phyloP scores from a whole-genome alignment of 2,797 vertebrate genomes.

The Cheirogaleus major region DNA sequence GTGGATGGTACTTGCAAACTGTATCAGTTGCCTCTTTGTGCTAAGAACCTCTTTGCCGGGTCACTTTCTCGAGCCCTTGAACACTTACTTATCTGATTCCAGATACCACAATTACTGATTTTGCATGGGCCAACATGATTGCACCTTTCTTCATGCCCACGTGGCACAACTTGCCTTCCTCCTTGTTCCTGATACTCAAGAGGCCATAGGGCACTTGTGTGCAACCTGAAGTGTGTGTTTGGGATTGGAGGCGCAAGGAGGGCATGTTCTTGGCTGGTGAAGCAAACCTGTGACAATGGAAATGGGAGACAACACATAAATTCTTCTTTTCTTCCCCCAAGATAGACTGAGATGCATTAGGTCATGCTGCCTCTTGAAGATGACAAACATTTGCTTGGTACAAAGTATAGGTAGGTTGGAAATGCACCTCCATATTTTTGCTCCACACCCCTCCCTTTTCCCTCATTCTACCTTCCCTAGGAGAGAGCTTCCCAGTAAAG shows the following conservation, averaged over 20 bases:
- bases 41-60: background rate
- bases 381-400: background rate
- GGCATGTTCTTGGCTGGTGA: background rate
- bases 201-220: background rate
- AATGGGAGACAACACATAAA: background rate
- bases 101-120: background rate
- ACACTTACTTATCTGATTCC: background rate
- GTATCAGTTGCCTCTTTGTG: background rate
- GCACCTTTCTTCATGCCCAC: background rate
- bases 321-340: background rate
- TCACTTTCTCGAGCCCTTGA: background rate
- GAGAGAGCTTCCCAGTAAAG: background rate
- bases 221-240: background rate
- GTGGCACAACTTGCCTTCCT: background rate
- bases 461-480: background rate
- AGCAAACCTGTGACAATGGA: background rate
- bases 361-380: background rate
- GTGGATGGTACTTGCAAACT: background rate
- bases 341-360: background rate
- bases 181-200: background rate
- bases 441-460: background rate
- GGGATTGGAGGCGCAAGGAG: accelerated
- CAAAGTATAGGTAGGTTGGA: background rate
- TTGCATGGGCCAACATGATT: accelerated
- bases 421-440: background rate